Base-by-base conservation (phyloP, 1,140 invertebrate species). In the Pogonomyrmex californicus region DNA sequence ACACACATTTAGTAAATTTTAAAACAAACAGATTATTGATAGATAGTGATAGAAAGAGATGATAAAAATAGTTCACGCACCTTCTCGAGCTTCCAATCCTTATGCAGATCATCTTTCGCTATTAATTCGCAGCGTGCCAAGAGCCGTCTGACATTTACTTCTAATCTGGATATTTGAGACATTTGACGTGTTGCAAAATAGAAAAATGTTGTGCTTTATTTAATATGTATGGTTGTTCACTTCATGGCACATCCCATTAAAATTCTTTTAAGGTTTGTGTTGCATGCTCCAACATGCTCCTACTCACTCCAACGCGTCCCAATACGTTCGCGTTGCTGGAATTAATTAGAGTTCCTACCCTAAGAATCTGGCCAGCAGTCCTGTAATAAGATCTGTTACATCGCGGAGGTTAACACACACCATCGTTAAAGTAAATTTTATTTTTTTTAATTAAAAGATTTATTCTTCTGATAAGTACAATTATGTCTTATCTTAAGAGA, bases 131-230 rank as follows among this genome's bases (percentile, higher is more conserved):
- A 98, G 93, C 97, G 97, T 62, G 95, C 94, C 68, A 98, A 91
- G 41, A 98, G 92, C 87, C 97, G 96, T 38, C 96, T 95, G 14
- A 97, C 95, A 94, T 98, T 97, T 87, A 98, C 96, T 96, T 98
- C 97, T 91, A 96, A 92, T 94, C 97, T 96, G 56, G 96, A 96
- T 83, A 94, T 94, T 89, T 91, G 86, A 85, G 58, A 85, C 94
- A 93, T 94, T 89, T 91, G 78, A 9, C 17, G 2, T 54, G 33
- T 14, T 10, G 4, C 12, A 65, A 62, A 73, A 36, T n/a, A 2
- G n/a, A 9, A 71, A 36, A 23, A 38, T 23, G 6, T 6, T n/a
- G 38, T 44, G 10, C 0, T 41, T n/a, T 33, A 12, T 68, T 44
- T 9, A 70, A 70, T n/a, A 6, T 65, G 5, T 47, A 7, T 14